Conservation (phyloP, 2,888 invertebrate genomes). For the Perithous albicinctus region DNA sequence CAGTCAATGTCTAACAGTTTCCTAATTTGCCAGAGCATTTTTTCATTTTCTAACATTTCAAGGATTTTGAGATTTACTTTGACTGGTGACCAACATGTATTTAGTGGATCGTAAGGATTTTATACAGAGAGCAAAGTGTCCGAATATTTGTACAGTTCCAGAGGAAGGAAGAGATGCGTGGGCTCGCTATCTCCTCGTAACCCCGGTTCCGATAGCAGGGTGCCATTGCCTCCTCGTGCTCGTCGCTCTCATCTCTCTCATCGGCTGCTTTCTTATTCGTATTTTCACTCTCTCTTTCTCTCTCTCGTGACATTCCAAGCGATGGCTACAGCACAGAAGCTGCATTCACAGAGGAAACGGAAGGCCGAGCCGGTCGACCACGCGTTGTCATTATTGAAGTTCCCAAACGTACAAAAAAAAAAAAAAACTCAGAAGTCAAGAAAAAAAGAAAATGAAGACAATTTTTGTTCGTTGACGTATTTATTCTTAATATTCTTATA, state of each 20-base stretch:
- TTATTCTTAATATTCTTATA: conserved; percentile 62
- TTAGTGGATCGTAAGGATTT: neutral
- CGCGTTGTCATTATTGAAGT: conserved; percentile 18
- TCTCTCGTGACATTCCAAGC: conserved; percentile 47
- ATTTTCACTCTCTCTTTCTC: conserved; percentile 19
- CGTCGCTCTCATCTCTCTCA: conserved; percentile 56
- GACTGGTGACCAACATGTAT: no score
- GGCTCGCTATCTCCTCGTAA: conserved; percentile 75
- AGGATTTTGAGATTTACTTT: no score
- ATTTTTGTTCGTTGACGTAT: conserved; percentile 44
- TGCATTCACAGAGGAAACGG: conserved; percentile 50
- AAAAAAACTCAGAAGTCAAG: neutral
- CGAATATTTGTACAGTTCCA: conserved; percentile 40
- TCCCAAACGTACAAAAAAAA: conserved; percentile 12
- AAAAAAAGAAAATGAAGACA: conserved; percentile 12
- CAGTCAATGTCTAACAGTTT: no score
- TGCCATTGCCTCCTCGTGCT: conserved; percentile 73
- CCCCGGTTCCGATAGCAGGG: conserved; percentile 76
- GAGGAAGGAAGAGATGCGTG: conserved; percentile 79
- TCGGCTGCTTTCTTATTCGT: conserved; percentile 40
- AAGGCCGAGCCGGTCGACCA: conserved; percentile 58
- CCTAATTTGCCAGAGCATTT: no score
- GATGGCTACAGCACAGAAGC: neutral
- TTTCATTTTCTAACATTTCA: no score
- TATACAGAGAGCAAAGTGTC: conserved; percentile 15